phyloP scores from a whole-genome alignment of 2,888 invertebrate species.

The Chalcosyrphus nemorum region DNA sequence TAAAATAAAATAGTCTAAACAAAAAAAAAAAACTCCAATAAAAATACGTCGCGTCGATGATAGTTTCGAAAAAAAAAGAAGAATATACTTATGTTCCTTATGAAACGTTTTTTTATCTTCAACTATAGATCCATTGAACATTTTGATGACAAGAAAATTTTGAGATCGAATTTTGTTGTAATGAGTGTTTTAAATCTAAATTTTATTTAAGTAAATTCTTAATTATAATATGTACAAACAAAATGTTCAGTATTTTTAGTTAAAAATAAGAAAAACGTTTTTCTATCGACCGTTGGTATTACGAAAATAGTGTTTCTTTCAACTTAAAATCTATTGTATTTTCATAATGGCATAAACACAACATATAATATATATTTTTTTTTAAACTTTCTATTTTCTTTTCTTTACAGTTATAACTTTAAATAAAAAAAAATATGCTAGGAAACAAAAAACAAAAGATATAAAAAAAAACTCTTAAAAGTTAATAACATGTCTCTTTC shows the following conservation, averaged over 20 bases:
- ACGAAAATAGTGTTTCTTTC: slow-evolving; percentile 18
- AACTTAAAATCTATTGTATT: slow-evolving; percentile 57
- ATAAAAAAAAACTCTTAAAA: slow-evolving; percentile 40
- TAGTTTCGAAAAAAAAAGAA: slow-evolving; percentile 33
- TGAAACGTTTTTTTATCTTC: neutral
- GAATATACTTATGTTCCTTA: slow-evolving; percentile 12
- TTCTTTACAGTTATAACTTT: slow-evolving; percentile 26
- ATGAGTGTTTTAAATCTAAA: slow-evolving; percentile 64
- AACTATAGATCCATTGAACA: slow-evolving; percentile 16
- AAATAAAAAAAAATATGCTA: slow-evolving; percentile 1
- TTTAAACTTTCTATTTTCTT: slow-evolving; percentile 16
- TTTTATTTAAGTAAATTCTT: slow-evolving; percentile 68
- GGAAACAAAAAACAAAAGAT: slow-evolving; percentile 19
- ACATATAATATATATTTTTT: slow-evolving; percentile 12
- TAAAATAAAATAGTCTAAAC: slow-evolving; percentile 3
- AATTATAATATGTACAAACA: slow-evolving; percentile 41
- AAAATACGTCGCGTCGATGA: slow-evolving; percentile 38
- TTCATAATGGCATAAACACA: slow-evolving; percentile 68
- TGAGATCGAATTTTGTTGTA: slow-evolving; percentile 72
- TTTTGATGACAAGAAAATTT: slow-evolving; percentile 49
- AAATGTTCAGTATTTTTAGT: slow-evolving; percentile 24
- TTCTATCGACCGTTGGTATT: slow-evolving; percentile 66
- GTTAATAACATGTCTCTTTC: slow-evolving; percentile 25
- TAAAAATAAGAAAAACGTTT: slow-evolving; percentile 1
- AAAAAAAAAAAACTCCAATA: slow-evolving; percentile 21